Conservation (phyloP, 2,113 vertebrate species). For the Haemorhous mexicanus region DNA sequence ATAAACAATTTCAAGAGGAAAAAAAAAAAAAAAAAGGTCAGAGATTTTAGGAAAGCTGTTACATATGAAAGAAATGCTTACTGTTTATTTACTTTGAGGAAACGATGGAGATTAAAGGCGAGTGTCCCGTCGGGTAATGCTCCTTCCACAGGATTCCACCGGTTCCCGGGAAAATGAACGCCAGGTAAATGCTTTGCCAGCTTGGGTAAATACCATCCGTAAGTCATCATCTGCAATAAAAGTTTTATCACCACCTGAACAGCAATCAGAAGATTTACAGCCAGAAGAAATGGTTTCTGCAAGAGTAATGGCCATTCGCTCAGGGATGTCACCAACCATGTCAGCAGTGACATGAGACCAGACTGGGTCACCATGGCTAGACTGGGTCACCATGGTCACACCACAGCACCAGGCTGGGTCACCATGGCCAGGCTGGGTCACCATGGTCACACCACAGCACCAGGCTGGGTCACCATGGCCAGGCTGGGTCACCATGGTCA, state of each 20-base stretch:
- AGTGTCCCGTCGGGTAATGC: conserved; percentile 71
- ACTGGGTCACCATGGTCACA: not conserved
- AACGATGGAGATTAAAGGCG: conserved; percentile 89
- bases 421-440: not conserved
- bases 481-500: not conserved
- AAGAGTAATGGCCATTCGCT: not conserved
- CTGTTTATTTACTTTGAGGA: conserved; percentile 89
- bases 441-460: accelerated
- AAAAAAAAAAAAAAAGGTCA: not conserved
- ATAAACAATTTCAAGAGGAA: conserved; percentile 60
- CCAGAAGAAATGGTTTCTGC: not conserved
- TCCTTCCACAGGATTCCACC: conserved; percentile 84
- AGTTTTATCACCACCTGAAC: not conserved
- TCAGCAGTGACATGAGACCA: not conserved
- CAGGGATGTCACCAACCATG: not conserved
- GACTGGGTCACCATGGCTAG: not conserved
- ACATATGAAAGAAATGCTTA: conserved; percentile 77
- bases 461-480: not conserved
- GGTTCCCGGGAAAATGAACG: conserved; percentile 84
- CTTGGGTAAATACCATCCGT: conserved; percentile 92
- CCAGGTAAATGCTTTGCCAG: conserved; percentile 84
- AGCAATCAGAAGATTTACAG: not conserved
- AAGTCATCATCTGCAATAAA: conserved; percentile 92
- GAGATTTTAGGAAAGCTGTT: conserved; percentile 67
- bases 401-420: not conserved